Base-by-base conservation (phyloP, 2,888 invertebrate species). In the Orthosia gracilis region DNA sequence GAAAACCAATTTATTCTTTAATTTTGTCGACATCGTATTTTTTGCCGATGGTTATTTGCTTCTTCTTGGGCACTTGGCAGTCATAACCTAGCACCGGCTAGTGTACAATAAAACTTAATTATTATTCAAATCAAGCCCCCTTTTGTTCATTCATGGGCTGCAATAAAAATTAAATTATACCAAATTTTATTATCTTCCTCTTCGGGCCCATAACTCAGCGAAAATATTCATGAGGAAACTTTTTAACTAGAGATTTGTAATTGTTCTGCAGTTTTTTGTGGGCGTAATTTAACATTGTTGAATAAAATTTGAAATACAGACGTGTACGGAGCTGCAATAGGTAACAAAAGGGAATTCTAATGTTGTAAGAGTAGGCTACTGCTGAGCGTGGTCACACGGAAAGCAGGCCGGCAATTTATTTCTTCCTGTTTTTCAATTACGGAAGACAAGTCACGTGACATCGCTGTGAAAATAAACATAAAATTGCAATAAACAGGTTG, bases 91-190 rank as follows among this genome's bases (percentile, higher is more conserved):
- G 81, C 76, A 73, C 71, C 69, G 79, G 81, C 83, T 86, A 85
- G 82, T 86, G 83, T 85, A 86, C 83, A 85, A 85, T 86, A 88
- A 89, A 90, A 86, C 83, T 88, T 90, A 89, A 91, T 93, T 92
- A 90, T 90, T 90, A 94, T 93, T 93, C 92, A 92, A 93, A 92
- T 91, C 90, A 90, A 91, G 91, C 90, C 91, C 91, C 91, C 90
- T 90, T 90, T 92, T 93, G 91, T 93, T 91, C 91, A 90, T 91
- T 91, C 90, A 88, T 89, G 87, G 89, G 87, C 91, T 91, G 91
- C 92, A 93, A 92, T 94, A 94, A 94, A 93, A 94, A 94, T 92
- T 91, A 92, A 93, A 92, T 94, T 93, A 92, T 89, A 92, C 92
- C 88, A 89, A 92, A 94, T 93, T 94, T 94, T 94, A 93, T 94